Base-by-base conservation (phyloP, 2,888 invertebrate species). In the Apamea monoglypha region DNA sequence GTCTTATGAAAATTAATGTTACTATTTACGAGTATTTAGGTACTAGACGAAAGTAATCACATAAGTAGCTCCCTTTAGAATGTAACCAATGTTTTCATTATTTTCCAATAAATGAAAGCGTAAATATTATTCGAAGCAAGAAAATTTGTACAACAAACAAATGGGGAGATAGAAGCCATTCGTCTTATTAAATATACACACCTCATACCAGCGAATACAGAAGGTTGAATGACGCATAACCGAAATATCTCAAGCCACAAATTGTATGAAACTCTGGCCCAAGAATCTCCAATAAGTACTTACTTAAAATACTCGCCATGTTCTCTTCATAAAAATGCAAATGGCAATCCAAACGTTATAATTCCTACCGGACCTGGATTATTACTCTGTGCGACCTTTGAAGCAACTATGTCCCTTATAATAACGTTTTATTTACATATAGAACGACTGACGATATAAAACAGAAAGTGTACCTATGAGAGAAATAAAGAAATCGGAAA, bases 321-420 rank as follows among this genome's bases (percentile, higher is more conserved):
- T 84, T 74, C 82, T 81, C 80, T 87, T 86, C 83, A 90, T 91
- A 86, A 89, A 88, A 88, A 90, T 91, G 88, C 76, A 88, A 91
- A 91, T 90, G 76, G 47, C 80, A 76, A 85, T 81, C 80, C 69
- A 76, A 78, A 82, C 80, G n/a, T 71, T 81, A 76, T 85, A 84
- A 86, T 84, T 74, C 74, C 50, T 82, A 82, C 75, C n/a, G 81
- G 81, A 82, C 81, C 68, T 68, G 68, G 76, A 80, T 81, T 81
- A 82, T 81, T 74, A 85, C 84, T 74, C 76, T 40, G 21, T 61
- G 66, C 44, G 81, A 77, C 68, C 82, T 81, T 76, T 80, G 81
- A 69, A 76, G 67, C 68, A 63, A 80, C 79, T 81, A 71, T 75
- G 68, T 71, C 50, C 69, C 68, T 59, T 64, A 29, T 50, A 71